These are phyloP conservation scores for Quiscalus mexicanus DNA, from an alignment of 2,113 vertebrate genomes.

Conservation along the genomic window DNA sequence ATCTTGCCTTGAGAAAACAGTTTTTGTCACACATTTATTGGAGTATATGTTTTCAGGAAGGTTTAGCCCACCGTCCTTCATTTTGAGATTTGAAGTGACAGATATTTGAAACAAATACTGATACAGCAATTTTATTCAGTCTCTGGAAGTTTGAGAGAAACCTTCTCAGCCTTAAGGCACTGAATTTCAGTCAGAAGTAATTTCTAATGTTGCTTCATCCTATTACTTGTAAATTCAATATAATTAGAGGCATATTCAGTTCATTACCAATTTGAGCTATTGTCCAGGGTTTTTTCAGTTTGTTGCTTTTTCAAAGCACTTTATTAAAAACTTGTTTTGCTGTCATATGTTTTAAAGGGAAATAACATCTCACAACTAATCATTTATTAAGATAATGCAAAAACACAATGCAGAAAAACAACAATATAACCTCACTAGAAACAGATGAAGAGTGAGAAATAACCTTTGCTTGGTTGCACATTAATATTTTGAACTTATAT, in stretches of 20 bases:
- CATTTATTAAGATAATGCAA: constrained; percentile 67
- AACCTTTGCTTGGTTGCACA: constrained; percentile 25
- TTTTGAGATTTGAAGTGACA: constrained; percentile 51
- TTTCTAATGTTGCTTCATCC: constrained; percentile 65
- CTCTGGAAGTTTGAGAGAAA: constrained; percentile 46
- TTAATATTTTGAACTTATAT: constrained; percentile 60
- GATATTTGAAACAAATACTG: constrained; percentile 66
- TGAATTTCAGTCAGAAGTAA: constrained; percentile 74
- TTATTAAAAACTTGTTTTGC: constrained; percentile 76
- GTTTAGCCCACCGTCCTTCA: constrained; percentile 15
- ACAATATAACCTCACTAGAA: constrained; percentile 24
- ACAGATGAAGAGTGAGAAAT: constrained; percentile 43
- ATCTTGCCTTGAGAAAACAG: constrained; percentile 4
- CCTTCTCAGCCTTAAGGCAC: constrained; percentile 64
- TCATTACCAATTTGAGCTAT: constrained; percentile 75
- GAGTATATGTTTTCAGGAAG: constrained; percentile 39
- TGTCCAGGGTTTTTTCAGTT: constrained; percentile 57
- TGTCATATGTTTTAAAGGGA: constrained; percentile 70
- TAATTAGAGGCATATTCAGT: constrained; percentile 78
- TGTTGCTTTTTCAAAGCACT: constrained; percentile 74
- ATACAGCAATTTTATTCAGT: constrained; percentile 58
- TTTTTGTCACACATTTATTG: constrained; percentile 46
- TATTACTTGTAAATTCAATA: constrained; percentile 78
- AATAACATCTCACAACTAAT: constrained; percentile 67
- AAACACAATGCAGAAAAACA: constrained; percentile 30